Evolutionary conservation across 1,140 invertebrate genomes (phyloP).

Genomic region (Drosophila murphyi): DNA sequence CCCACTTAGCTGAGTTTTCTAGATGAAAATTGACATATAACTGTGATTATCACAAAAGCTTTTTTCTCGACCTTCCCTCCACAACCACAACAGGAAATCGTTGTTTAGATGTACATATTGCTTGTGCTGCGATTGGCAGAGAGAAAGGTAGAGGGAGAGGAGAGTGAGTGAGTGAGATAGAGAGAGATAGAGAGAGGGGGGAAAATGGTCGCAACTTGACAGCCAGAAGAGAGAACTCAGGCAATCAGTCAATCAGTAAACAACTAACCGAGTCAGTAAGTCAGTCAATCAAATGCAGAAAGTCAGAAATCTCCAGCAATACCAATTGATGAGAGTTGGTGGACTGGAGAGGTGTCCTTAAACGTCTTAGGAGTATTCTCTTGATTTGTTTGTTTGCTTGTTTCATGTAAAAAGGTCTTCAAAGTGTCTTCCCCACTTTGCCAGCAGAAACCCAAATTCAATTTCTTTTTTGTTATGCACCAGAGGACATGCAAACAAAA

Average conservation of each 20-base stretch:
- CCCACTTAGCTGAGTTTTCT: slow-evolving; percentile 38
- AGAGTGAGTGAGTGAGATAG: neutral
- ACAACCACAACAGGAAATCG: slow-evolving; percentile 17
- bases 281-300: slow-evolving; percentile 57
- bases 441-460: slow-evolving; percentile 64
- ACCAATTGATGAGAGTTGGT: slow-evolving; percentile 22
- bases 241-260: slow-evolving; percentile 69
- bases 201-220: slow-evolving; percentile 26
- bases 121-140: slow-evolving; percentile 23
- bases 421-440: slow-evolving; percentile 56
- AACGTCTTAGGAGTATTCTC: slow-evolving; percentile 53
- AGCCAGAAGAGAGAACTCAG: slow-evolving; percentile 19
- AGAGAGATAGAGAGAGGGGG: too few relatives aligned
- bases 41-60: slow-evolving; percentile 72
- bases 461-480: slow-evolving; percentile 69
- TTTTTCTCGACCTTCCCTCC: slow-evolving; percentile 41
- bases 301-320: slow-evolving; percentile 42
- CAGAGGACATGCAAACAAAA: slow-evolving; percentile 78
- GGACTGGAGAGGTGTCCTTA: slow-evolving; percentile 28
- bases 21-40: slow-evolving; percentile 77
- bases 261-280: slow-evolving; percentile 43
- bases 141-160: neutral
- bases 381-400: slow-evolving; percentile 35
- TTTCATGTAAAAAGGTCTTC: slow-evolving; percentile 50
- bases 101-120: slow-evolving; percentile 17